phyloP scores from a whole-genome alignment of 2,888 invertebrate species.

The Folsomia candida region DNA sequence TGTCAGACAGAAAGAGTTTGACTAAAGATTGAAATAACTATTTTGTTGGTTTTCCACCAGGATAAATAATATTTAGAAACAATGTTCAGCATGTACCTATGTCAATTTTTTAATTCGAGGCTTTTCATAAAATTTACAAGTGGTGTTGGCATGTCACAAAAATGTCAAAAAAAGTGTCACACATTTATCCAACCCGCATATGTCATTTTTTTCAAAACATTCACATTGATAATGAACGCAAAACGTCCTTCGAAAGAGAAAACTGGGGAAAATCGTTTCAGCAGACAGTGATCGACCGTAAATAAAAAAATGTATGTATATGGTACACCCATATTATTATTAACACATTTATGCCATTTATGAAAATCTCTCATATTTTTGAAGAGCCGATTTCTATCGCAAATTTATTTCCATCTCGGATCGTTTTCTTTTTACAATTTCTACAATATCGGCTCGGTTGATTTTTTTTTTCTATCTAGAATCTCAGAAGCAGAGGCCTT shows the following conservation, averaged over 20 bases:
- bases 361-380: background rate
- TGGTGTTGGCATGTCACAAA: constrained; percentile 12
- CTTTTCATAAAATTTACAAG: no score
- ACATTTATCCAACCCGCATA: background rate
- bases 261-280: background rate
- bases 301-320: no score
- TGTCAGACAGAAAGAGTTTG: no score
- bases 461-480: background rate
- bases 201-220: background rate
- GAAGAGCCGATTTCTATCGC: background rate
- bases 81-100: no score
- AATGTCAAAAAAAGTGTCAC: background rate
- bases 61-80: no score
- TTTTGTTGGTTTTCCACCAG: no score
- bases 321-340: no score
- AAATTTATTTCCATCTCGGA: background rate
- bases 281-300: no score
- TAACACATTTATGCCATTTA: no score
- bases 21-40: no score
- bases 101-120: no score
- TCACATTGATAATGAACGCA: background rate
- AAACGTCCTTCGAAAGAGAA: background rate
- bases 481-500: background rate
- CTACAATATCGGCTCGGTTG: background rate
- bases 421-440: background rate